Evolutionary conservation across 2,888 invertebrate genomes (phyloP).

Genomic region (Xylophagus ater): DNA sequence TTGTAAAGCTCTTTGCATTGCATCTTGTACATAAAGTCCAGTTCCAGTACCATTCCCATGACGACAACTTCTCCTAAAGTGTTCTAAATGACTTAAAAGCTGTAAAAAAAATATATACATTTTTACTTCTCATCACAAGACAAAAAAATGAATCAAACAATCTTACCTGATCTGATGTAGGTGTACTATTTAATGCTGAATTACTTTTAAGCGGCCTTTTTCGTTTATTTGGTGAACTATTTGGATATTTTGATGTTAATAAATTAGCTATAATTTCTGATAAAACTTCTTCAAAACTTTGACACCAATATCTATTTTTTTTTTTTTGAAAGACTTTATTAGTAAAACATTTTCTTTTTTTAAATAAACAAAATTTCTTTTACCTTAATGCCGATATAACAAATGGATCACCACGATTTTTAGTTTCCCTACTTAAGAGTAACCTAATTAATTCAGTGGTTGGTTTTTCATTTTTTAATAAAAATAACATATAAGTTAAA

Average conservation of each 20-base stretch:
- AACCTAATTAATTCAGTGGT: slow-evolving; percentile 75
- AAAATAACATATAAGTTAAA: slow-evolving; percentile 74
- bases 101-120: slow-evolving; percentile 30
- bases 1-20: slow-evolving; percentile 83
- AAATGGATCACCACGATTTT: slow-evolving; percentile 67
- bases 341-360: background rate
- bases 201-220: slow-evolving; percentile 70
- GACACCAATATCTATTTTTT: slow-evolving; percentile 71
- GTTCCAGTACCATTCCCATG: slow-evolving; percentile 46
- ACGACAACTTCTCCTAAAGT: slow-evolving; percentile 63
- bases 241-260: slow-evolving; percentile 71
- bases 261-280: slow-evolving; percentile 69
- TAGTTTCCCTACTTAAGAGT: slow-evolving; percentile 63
- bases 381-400: slow-evolving; percentile 77
- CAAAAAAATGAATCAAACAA: slow-evolving; percentile 1
- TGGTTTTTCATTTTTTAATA: slow-evolving; percentile 86
- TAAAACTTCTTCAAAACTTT: slow-evolving; percentile 80
- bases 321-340: no score
- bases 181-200: slow-evolving; percentile 56
- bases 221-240: slow-evolving; percentile 81
- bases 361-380: slow-evolving; percentile 4
- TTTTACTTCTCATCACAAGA: background rate
- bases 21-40: slow-evolving; percentile 76
- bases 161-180: slow-evolving; percentile 63
- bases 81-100: slow-evolving; percentile 86